Conservation (phyloP, 2,888 invertebrate genomes). For the Teleiodes luculella region DNA sequence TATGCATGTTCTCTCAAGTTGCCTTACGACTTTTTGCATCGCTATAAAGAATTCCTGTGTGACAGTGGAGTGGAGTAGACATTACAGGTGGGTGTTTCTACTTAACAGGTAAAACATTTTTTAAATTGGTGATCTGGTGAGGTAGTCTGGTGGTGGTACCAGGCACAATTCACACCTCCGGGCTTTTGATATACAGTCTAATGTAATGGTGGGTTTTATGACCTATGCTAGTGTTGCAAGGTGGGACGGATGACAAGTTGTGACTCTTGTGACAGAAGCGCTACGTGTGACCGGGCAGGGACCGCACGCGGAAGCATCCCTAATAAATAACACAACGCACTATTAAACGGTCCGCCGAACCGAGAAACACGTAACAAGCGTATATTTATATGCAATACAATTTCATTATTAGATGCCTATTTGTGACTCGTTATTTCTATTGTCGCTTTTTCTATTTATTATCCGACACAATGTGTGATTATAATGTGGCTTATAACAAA, state of each 20-base stretch:
- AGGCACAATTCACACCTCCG: no score
- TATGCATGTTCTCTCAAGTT: slow-evolving; percentile 14
- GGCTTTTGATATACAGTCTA: no score
- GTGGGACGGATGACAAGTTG: no score
- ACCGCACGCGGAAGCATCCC: slow-evolving; percentile 49
- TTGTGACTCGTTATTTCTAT: slow-evolving; percentile 73
- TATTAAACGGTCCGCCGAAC: slow-evolving; percentile 70
- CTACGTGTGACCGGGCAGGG: slow-evolving; percentile 23
- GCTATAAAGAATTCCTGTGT: slow-evolving; percentile 2
- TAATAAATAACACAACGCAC: slow-evolving; percentile 55
- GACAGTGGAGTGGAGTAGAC: no score
- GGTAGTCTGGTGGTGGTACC: no score
- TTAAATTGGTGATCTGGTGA: no score
- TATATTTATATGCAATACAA: slow-evolving; percentile 73
- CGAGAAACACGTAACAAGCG: slow-evolving; percentile 60
- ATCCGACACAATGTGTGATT: slow-evolving; percentile 72
- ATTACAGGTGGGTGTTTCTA: no score
- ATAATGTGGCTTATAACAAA: slow-evolving; percentile 71
- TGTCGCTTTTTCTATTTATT: slow-evolving; percentile 77
- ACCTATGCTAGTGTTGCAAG: no score
- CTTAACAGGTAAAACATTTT: no score
- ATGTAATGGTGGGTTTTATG: no score
- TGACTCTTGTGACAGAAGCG: slow-evolving; percentile 4
- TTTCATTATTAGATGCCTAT: slow-evolving; percentile 75
- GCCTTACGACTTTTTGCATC: slow-evolving; percentile 14